Conservation (phyloP, 92 coral and sea anemone genomes). For the Porites divaricata region DNA sequence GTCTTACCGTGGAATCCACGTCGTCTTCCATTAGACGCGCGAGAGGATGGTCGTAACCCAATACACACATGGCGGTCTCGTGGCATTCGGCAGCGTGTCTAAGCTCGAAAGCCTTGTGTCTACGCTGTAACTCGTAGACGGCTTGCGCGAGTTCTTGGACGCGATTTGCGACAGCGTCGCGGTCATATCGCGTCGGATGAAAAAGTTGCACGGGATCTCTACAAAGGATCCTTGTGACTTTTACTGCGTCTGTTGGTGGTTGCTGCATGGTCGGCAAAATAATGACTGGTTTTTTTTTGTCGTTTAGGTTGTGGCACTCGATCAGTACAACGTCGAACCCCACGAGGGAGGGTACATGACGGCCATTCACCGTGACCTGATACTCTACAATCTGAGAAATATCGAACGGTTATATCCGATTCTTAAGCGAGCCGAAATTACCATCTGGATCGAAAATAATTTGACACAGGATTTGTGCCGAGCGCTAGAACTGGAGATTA, state of each 20-base stretch:
- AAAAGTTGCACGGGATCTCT: slow-evolving; percentile 14
- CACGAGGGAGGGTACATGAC: slow-evolving; percentile 13
- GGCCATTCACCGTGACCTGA: slow-evolving; percentile 19
- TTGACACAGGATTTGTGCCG: slow-evolving; percentile 19
- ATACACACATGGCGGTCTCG: slow-evolving; percentile 11
- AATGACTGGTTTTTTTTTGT: too few relatives aligned
- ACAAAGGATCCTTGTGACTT: not conserved
- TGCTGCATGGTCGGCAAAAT: not conserved
- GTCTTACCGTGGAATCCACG: not conserved
- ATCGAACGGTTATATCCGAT: slow-evolving; percentile 6
- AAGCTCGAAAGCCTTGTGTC: not conserved
- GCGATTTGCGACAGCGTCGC: not conserved
- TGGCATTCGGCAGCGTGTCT: slow-evolving; percentile 15
- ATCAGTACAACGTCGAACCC: slow-evolving; percentile 26
- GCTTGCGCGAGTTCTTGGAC: not conserved
- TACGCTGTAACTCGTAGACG: not conserved
- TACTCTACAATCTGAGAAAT: not conserved
- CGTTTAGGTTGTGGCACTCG: slow-evolving; percentile 10
- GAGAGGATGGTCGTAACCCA: slow-evolving; percentile 2
- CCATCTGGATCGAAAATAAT: slow-evolving; percentile 24
- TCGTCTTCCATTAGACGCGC: slow-evolving; percentile 18
- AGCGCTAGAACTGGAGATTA: slow-evolving; percentile 16
- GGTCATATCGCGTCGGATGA: slow-evolving; percentile 7
- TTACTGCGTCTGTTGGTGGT: not conserved
- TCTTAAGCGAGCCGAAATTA: not conserved